Percentiles rank a stretch among this genome's conserved stretches.
phyloP scores from a whole-genome alignment of 2,797 vertebrate species.

The Centropyge bicolor region DNA sequence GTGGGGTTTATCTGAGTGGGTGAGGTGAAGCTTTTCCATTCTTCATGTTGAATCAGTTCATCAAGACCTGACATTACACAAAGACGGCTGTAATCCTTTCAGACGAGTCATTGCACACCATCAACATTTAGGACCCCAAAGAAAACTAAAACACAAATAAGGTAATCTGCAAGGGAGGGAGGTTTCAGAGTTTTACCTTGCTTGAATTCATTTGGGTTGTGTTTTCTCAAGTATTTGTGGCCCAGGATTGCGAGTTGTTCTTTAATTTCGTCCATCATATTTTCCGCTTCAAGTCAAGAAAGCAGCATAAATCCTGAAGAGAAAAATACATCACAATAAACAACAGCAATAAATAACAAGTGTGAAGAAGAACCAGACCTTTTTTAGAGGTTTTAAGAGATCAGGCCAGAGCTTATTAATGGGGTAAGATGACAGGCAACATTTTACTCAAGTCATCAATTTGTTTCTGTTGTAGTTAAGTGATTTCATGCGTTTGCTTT shows the following conservation, averaged over 20 bases:
- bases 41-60: slow-evolving; percentile 77
- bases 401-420: too few relatives aligned
- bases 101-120: neutral
- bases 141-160: neutral
- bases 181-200: slow-evolving; percentile 69
- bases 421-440: too few relatives aligned
- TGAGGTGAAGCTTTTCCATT: slow-evolving; percentile 61
- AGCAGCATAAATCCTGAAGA: neutral
- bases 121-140: neutral
- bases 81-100: neutral
- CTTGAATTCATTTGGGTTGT: slow-evolving; percentile 83
- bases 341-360: neutral
- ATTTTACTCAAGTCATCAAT: neutral
- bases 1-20: slow-evolving; percentile 43
- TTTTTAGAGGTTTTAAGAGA: neutral
- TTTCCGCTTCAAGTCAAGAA: neutral
- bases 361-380: neutral
- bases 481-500: neutral
- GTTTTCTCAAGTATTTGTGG: slow-evolving; percentile 80
- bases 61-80: slow-evolving; percentile 78
- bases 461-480: too few relatives aligned
- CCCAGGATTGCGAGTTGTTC: slow-evolving; percentile 82
- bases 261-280: slow-evolving; percentile 83
- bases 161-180: too few relatives aligned
- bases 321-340: neutral